Conservation (phyloP, 2,113 vertebrate genomes). For the Pardalotus punctatus region DNA sequence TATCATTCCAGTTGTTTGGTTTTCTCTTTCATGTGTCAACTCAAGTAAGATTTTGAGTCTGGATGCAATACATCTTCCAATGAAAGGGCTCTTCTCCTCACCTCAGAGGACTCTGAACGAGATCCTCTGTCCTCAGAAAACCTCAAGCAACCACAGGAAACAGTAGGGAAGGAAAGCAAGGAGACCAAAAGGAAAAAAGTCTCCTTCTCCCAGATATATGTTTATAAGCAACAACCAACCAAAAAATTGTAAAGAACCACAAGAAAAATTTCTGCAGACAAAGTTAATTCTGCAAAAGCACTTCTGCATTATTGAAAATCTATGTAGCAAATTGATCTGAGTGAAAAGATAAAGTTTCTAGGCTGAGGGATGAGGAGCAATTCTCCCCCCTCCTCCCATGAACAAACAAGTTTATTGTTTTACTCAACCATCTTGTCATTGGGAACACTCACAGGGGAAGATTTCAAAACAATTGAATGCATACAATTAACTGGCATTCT, state of each 20-base stretch:
- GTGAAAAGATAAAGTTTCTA: not conserved
- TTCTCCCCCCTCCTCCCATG: not conserved
- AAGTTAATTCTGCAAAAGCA: not conserved
- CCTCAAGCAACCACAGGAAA: not conserved
- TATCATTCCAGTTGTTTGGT: rapidly evolving
- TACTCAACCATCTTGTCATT: not conserved
- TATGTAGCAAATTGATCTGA: not conserved
- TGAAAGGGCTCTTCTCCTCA: not conserved
- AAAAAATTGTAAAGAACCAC: not conserved
- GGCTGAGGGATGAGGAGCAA: not conserved
- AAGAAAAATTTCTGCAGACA: not conserved
- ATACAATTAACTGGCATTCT: not conserved
- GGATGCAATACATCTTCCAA: not conserved
- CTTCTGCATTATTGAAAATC: conserved; percentile 32
- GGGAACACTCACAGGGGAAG: not conserved
- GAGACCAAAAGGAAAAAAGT: not conserved
- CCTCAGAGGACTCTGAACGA: not conserved
- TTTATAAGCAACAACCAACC: not conserved
- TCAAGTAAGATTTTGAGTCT: not conserved
- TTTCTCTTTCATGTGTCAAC: not conserved
- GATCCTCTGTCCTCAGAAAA: not conserved
- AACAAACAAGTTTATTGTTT: not conserved
- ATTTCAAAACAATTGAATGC: not conserved
- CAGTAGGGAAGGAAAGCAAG: not conserved
- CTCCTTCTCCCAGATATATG: not conserved